Base-by-base conservation (phyloP, 2,797 vertebrate genomes). In the Eleutherodactylus coqui region DNA sequence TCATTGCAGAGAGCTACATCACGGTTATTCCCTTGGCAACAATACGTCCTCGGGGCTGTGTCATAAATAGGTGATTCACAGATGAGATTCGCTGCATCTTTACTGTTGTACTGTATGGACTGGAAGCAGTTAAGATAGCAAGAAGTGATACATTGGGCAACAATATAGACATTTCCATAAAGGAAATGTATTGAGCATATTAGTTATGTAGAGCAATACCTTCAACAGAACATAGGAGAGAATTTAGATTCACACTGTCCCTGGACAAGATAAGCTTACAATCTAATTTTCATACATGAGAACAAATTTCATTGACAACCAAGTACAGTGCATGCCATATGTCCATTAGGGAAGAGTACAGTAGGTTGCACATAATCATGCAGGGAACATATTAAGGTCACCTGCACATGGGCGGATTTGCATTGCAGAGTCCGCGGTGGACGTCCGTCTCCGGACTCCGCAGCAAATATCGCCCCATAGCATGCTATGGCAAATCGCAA, bases 21-120 rank as follows among this genome's bases (percentile, higher is more conserved):
- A 73, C 38, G 21, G 27, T 24, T 64, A 81, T 86, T 75, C 24
- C 78, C 84, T 80, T 75, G 84, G 78, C 47, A 86, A 86, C 67
- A 36, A 51, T 45, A 47, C 24, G 69, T 82, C 53, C 85, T 55
- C 47, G 38, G 72, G 79, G 43, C 47, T 86, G 47, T 82, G 70
- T 77, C 79, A 70, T 76, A 55, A 53, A 38, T 82, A 62, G 72
- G 62, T 86, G 79, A 86, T 69, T 82, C 79, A 82, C 36, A n/a
- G 55, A 82, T 14, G 36, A 86, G 24, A 82, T 76, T 49, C 69
- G 79, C 82, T 80, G 45, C 14, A 27, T 72, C 69, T 49, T 72
- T 75, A 67, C 45, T 14, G n/a, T 38, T 69, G 69, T 67, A 58
- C 14, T 45, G 60, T 69, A 81, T 80, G 41, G 51, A 80, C 21